A percentile compares a stretch with the other conserved stretches of the same genome.
Conservation (phyloP, 2,113 vertebrate genomes). For the Brachypteracias leptosomus region DNA sequence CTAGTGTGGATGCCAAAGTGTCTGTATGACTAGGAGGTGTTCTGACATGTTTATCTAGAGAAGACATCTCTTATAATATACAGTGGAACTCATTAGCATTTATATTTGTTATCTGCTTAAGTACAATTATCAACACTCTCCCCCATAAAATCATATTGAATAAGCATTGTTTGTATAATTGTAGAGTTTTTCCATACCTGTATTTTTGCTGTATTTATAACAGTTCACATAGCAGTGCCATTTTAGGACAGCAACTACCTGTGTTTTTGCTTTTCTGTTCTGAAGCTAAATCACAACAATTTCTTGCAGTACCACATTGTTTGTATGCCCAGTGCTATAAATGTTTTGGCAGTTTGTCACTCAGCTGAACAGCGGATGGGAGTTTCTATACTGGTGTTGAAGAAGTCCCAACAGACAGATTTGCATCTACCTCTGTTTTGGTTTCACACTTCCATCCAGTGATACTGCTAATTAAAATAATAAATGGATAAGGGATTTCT, state of each 20-base stretch:
- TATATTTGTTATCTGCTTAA: conserved; percentile 67
- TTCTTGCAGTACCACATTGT: neutral
- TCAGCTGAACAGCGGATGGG: neutral
- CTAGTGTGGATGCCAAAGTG: conserved; percentile 50
- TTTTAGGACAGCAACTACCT: neutral
- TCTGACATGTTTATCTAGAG: conserved; percentile 66
- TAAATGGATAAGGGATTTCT: neutral
- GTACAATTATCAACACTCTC: conserved; percentile 55
- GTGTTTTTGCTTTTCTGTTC: neutral
- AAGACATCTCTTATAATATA: conserved; percentile 68
- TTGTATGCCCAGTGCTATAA: neutral
- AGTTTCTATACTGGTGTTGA: neutral
- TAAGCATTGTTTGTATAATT: conserved; percentile 37
- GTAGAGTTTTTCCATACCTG: neutral
- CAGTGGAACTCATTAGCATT: conserved; percentile 64
- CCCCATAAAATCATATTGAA: conserved; percentile 11
- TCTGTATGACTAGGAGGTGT: conserved; percentile 53
- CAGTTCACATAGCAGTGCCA: neutral
- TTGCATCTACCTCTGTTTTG: neutral
- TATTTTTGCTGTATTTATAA: neutral
- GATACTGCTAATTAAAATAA: neutral
- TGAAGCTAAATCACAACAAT: neutral
- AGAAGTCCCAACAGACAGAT: neutral
- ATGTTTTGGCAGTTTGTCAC: neutral
- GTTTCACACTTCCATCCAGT: neutral